Evolutionary conservation across 2,888 invertebrate genomes (phyloP), one percentile per base, ranked within the genome.

Genomic region (Exephanes ischioxanthus): DNA sequence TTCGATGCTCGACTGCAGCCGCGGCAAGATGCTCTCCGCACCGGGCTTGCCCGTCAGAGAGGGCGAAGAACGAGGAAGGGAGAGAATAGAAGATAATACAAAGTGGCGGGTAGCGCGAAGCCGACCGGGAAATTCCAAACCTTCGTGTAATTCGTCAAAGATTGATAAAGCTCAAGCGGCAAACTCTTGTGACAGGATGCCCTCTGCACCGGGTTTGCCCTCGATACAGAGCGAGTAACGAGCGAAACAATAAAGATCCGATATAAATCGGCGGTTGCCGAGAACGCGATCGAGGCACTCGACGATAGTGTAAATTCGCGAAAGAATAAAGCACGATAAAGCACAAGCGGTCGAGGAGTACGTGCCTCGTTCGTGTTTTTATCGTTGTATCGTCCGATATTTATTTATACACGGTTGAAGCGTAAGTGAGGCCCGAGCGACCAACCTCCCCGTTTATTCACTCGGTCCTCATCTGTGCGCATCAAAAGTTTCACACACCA

Each of bases 1-100:
- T 58, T 61, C 61, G 67, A 73, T 66, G 53, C 48, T 45, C 11
- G 37, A 53, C 51, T 48, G n/a, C 45, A 70, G 48, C 16, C 16
- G 33, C 9, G 71, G 55, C 53, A 33, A 71, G 53, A 26, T 33
- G 41, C 63, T 30, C n/a, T 63, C 30, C 33, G 63, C 16, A 26
- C 22, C 30, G 16, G 33, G 30, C 30, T 63, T 33, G 63, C 14
- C 30, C 5, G 63, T 30, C 33, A 61, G 22, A 19, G 26, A 22
- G 11, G 19, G 55, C 55, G 61, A 33, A 33, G 63, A 63, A 63
- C 0, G 30, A n/a, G n/a, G 16, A n/a, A n/a, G 30, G 16, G 5
- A n/a, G 16, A 33, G 14, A 63, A 63, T 6, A 16, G 45, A 14
- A 16, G 63, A 63, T 63, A 63, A 63, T 16, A 33, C 30, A 16